These are phyloP conservation scores for Acrobasis consociella DNA, from an alignment of 2,888 invertebrate species.

Conservation along the genomic window DNA sequence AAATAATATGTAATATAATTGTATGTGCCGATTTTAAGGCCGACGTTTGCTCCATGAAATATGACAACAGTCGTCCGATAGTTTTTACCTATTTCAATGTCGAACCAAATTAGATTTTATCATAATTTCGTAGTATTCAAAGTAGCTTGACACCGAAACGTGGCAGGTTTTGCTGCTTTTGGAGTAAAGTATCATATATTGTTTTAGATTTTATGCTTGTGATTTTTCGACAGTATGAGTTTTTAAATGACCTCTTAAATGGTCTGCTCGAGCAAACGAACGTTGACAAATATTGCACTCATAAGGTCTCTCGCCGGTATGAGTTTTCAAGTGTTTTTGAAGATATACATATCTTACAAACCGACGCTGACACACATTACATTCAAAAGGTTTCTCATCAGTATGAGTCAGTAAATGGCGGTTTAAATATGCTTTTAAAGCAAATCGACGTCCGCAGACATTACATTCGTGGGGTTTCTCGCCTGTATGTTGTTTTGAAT, in stretches of 20 bases:
- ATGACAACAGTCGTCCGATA: no score
- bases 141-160: no score
- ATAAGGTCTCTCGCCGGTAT: not conserved
- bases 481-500: not conserved
- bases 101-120: no score
- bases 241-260: not conserved
- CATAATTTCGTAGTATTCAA: no score
- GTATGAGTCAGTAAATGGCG: not conserved
- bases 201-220: no score
- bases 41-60: no score
- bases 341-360: not conserved
- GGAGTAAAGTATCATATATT: no score
- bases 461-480: constrained; percentile 1
- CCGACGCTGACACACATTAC: not conserved
- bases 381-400: not conserved
- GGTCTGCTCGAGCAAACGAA: not conserved
- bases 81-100: no score
- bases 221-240: not conserved
- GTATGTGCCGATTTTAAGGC: no score
- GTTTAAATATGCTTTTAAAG: not conserved
- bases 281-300: not conserved
- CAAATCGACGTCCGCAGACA: not conserved
- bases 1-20: no score
- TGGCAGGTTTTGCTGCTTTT: no score
- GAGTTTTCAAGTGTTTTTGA: not conserved